Conservation (phyloP, 2,797 vertebrate species). For the Enteromius fasciolatus region DNA sequence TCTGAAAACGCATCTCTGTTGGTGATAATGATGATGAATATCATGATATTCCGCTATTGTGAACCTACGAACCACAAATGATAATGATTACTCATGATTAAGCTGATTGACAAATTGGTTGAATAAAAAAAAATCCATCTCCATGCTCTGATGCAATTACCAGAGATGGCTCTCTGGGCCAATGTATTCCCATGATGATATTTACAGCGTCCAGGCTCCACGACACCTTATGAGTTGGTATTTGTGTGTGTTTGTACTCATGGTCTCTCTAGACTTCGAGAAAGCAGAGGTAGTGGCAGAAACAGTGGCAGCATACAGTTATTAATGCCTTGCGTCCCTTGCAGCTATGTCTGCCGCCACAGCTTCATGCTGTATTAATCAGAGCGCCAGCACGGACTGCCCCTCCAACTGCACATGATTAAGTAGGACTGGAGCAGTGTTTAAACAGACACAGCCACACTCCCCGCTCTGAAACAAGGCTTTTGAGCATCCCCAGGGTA, state of each 20-base stretch:
- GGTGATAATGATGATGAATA: background rate
- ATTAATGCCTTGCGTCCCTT: conserved; percentile 58
- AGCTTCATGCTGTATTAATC: conserved; percentile 60
- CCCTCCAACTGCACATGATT: conserved; percentile 54
- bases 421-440: conserved; percentile 54
- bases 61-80: conserved; percentile 1
- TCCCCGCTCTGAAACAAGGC: conserved; percentile 61
- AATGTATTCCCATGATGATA: conserved; percentile 1
- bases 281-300: conserved; percentile 49
- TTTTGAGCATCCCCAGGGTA: conserved; percentile 60
- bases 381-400: conserved; percentile 52
- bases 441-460: conserved; percentile 60
- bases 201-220: conserved; percentile 11
- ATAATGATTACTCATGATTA: conserved; percentile 14
- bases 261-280: conserved; percentile 35
- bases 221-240: conserved; percentile 27
- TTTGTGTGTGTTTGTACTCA: conserved; percentile 30
- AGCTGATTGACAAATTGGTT: conserved; percentile 9
- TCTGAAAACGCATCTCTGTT: background rate
- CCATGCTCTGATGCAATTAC: background rate
- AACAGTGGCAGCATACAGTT: conserved; percentile 55
- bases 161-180: background rate
- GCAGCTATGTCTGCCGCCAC: conserved; percentile 59
- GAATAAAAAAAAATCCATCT: background rate
- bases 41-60: background rate